These are phyloP conservation scores for Sarcophaga subvicina DNA, from an alignment of 2,888 invertebrate species.

Conservation along the genomic window DNA sequence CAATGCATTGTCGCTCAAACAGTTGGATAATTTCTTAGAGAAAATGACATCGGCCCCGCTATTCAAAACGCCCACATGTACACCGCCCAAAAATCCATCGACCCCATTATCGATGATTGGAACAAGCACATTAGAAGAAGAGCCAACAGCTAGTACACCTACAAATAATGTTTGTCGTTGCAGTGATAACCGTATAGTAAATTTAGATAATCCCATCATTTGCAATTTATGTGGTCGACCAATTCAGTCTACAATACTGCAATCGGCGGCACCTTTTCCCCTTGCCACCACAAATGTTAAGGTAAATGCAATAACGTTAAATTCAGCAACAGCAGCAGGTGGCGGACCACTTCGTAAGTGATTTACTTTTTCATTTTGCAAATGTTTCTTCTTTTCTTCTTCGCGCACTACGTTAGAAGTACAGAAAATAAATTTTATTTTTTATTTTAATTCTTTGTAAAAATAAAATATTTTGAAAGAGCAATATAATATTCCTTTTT, in stretches of 20 bases:
- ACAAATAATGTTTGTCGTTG: slow-evolving; percentile 62
- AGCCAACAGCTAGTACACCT: slow-evolving; percentile 48
- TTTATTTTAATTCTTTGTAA: too few relatives aligned
- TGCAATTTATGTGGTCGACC: slow-evolving; percentile 47
- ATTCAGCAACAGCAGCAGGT: slow-evolving; percentile 21
- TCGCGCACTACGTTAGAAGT: background rate
- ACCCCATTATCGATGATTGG: slow-evolving; percentile 80
- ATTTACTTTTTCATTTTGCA: slow-evolving; percentile 48
- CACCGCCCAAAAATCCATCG: slow-evolving; percentile 86
- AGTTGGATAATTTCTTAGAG: slow-evolving; percentile 94
- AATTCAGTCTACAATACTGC: slow-evolving; percentile 4
- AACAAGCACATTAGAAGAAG: slow-evolving; percentile 56
- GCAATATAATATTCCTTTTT: too few relatives aligned
- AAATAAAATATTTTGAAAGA: too few relatives aligned
- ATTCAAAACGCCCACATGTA: slow-evolving; percentile 88
- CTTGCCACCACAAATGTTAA: slow-evolving; percentile 8
- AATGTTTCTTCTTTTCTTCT: background rate
- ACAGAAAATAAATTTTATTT: too few relatives aligned
- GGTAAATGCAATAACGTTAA: slow-evolving; percentile 14
- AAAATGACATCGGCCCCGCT: slow-evolving; percentile 90
- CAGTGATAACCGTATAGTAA: slow-evolving; percentile 36
- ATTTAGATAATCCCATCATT: background rate
- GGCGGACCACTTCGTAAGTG: slow-evolving; percentile 64
- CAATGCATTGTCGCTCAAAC: slow-evolving; percentile 96
- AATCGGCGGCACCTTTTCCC: slow-evolving; percentile 9